Evolutionary conservation across 1,140 invertebrate species (phyloP).

Genomic region (Lethocerus indicus): DNA sequence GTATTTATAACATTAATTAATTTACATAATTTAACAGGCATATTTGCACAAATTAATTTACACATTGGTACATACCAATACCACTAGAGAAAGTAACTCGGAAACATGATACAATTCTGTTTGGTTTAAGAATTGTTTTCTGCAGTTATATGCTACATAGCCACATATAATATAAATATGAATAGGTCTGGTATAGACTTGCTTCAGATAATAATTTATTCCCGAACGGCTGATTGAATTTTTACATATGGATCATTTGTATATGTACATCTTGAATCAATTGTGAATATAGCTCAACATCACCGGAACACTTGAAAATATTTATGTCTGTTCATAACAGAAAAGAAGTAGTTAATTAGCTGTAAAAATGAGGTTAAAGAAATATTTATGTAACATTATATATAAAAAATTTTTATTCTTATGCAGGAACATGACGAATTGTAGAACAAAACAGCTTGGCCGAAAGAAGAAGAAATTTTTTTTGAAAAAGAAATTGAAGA

Average conservation of each 20-base stretch:
- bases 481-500: too few species aligned
- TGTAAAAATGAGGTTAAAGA: constrained; percentile 3
- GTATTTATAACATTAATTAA: not conserved
- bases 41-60: not conserved
- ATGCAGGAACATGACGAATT: constrained; percentile 44
- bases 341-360: constrained; percentile 1
- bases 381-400: constrained; percentile 2
- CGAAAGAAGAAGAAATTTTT: too few species aligned
- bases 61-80: not conserved
- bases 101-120: too few species aligned
- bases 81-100: not conserved
- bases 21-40: not conserved
- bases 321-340: not conserved
- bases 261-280: not conserved
- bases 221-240: too few species aligned
- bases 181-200: too few species aligned
- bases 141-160: too few species aligned
- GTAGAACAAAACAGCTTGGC: constrained; percentile 22
- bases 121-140: too few species aligned
- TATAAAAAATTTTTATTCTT: constrained; percentile 14
- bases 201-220: too few species aligned
- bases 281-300: not conserved
- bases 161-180: too few species aligned
- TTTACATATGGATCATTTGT: not conserved
- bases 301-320: not conserved